Evolutionary conservation across 2,113 vertebrate genomes (phyloP).

Genomic region (Terrapene triunguis): DNA sequence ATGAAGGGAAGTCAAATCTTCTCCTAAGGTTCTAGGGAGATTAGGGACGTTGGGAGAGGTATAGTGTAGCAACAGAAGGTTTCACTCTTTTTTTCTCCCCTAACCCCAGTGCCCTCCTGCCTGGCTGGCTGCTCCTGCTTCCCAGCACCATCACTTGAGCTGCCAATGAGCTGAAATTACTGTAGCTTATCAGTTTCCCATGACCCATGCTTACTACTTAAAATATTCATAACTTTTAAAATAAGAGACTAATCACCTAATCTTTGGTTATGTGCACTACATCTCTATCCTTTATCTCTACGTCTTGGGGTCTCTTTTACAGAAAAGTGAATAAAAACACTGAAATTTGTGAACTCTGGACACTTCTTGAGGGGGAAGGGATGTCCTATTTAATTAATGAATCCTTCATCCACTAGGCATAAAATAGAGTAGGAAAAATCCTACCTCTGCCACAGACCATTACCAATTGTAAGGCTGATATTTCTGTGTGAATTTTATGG

Average conservation of each 20-base stretch:
- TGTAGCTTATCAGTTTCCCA: not conserved
- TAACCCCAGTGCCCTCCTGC: not conserved
- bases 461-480: fast-evolving
- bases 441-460: fast-evolving
- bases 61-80: not conserved
- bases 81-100: not conserved
- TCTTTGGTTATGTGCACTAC: not conserved
- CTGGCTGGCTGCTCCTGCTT: not conserved
- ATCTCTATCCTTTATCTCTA: not conserved
- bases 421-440: fast-evolving
- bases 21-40: not conserved
- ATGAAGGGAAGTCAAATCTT: not conserved
- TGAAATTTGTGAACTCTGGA: not conserved
- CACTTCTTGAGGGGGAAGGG: not conserved
- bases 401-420: fast-evolving
- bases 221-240: not conserved
- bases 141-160: not conserved
- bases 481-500: not conserved
- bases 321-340: not conserved
- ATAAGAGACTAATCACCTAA: not conserved
- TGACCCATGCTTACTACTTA: not conserved
- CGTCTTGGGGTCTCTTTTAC: not conserved
- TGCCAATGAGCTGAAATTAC: not conserved
- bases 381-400: not conserved
- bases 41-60: not conserved